Evolutionary conservation across 2,113 vertebrate species (phyloP), one percentile per base, ranked within the genome.

Genomic region (Channa argus): DNA sequence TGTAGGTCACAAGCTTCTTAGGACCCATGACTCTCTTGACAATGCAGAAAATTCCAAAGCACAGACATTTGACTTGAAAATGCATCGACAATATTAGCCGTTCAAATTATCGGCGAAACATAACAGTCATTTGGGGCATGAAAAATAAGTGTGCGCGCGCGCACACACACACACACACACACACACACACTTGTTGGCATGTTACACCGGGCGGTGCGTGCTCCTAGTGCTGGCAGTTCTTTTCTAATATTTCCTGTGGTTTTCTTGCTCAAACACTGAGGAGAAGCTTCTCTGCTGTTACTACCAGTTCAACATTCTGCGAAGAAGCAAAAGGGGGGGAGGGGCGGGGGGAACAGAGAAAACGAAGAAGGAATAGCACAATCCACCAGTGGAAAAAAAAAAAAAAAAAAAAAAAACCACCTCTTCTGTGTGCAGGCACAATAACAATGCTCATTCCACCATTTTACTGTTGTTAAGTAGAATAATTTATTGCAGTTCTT

Each of bases 401-500:
- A 13, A 77, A 5, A 10, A 49, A 49, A 15, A 10, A 34, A 34
- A 10, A 4, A 14, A 24, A 24, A 1, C 24, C 24, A 24, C 24
- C 0, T 43, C 12, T 12, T 13, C 38, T 33, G 50, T 44, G 8
- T 39, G 44, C 14, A 61, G 63, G 79, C 45, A 53, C 39, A 63
- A 56, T 6, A 44, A 74, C 13, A 24, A 12, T 1, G 8, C 43
- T n/a, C 15, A 50, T 1, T 3, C 6, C 5, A 9, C 2, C 1
- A 8, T 0, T 12, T 12, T 54, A 36, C 5, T 44, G 45, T 56
- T 70, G 61, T 86, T 91, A 88, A 77, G 87, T 92, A 95, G 92
- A 94, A 95, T 94, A 91, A 94, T 95, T 94, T 95, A 95, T 95
- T 94, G 93, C 94, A 91, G 79, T 82, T 93, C 78, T 89, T 92